Evolutionary conservation across 2,888 invertebrate genomes (phyloP), one percentile per base, ranked within the genome.

Genomic region (Sisyra terminalis): DNA sequence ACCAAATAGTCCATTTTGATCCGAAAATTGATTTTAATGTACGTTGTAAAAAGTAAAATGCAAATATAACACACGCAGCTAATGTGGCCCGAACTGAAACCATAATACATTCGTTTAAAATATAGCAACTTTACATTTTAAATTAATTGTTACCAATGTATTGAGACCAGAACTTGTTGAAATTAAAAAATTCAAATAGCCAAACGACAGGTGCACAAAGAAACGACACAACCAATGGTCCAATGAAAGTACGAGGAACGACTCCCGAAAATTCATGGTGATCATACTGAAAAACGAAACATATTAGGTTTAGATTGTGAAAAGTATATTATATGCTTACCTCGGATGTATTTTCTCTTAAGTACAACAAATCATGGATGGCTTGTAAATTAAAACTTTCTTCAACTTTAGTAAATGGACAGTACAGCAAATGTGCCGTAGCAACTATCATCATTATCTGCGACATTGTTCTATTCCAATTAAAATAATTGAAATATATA

Each of bases 331-430:
- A 24, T 3, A 8, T 40, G 49, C 51, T 59, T 72, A 92, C 93
- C 80, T 86, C 70, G 44, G 80, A 70, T 51, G 92, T 69, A 70
- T 90, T 86, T 63, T 73, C 70, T 51, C 82, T 74, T 60, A 90
- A 80, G 64, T 88, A 93, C 39, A 98, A 67, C 55, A 98, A 74
- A 66, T 99, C 98, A 66, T 99, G 98, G 61, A 86, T 84, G 15
- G 98, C 97, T 68, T 99, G 98, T 45, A 96, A 69, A 67, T 96
- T 97, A 62, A 99, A 99, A 65, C 96, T 97, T 68, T 99, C 98
- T 66, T 98, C 98, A 40, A 98, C 98, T 78, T 99, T 97, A 3
- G 94, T 96, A 60, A 83, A 96, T 42, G 97, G 97, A 57, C 93
- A 92, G 53, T 85, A 71, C 48, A 89, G 60, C 45, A 94, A 66